Base-by-base conservation (phyloP, 2,888 invertebrate species). In the Drosophila paramelanica region DNA sequence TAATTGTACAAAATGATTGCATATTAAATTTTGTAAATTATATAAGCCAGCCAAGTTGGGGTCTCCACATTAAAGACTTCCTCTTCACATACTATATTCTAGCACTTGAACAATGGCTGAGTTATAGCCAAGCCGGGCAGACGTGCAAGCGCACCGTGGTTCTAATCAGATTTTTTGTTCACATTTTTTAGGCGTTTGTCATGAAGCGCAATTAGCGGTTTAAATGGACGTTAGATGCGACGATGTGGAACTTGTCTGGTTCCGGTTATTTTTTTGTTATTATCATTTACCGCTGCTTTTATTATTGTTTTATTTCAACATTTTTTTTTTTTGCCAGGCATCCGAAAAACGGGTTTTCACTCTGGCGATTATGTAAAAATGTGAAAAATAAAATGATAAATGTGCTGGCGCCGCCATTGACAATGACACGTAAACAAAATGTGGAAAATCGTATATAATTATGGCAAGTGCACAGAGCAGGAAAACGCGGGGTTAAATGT, bases 201-300 rank as follows among this genome's bases (percentile, higher is more conserved):
- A 76, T 73, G 69, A 59, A 45, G 59, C 64, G 67, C 77, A 77
- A 77, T 77, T 77, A 77, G 67, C 60, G 52, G 50, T 51, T 43
- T 72, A 76, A 76, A 72, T 64, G 62, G 46, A 47, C 55, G 58
- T 45, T 67, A 64, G 62, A 67, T 67, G 55, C 75, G 57, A 42
- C 72, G 52, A 56, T 52, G 50, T 67, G 76, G 64, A 76, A 76
- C 72, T 59, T 62, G 53, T 36, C 51, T 46, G 55, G 72, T 75
- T 75, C 76, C 75, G 75, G 76, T 58, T 36, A 13, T 46, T 57
- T 56, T 31, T 36, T 42, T 42, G 20, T 31, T 27, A n/a, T 31
- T 11, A 39, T 13, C 3, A 36, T 36, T 36, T 36, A 36, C 36
- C 36, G 36, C 36, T 36, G 36, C 13, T 36, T 36, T 36, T 36